Conservation (phyloP, 2,113 vertebrate species). For the Nanorana parkeri region DNA sequence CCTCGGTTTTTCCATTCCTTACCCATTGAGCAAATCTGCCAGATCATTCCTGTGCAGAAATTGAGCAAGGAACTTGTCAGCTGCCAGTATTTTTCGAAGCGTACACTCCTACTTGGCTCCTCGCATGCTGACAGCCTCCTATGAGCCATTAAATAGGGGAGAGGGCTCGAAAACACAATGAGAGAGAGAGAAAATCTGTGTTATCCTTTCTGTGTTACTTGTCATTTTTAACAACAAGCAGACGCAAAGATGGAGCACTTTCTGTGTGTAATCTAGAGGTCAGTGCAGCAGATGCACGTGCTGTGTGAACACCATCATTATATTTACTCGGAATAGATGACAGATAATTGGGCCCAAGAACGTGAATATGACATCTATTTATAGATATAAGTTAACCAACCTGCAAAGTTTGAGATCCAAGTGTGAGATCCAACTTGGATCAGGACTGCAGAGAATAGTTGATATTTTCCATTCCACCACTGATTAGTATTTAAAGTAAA, state of each 20-base stretch:
- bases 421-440: too few species aligned
- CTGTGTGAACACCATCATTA: not conserved
- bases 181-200: not conserved
- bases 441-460: too few species aligned
- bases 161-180: constrained; percentile 26
- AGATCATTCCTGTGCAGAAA: constrained; percentile 51
- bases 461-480: too few species aligned
- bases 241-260: constrained; percentile 20
- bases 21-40: constrained; percentile 53
- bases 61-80: constrained; percentile 40
- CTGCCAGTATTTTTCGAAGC: constrained; percentile 47
- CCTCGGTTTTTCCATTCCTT: constrained; percentile 42
- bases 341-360: not conserved
- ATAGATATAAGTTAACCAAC: not conserved
- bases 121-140: constrained; percentile 4
- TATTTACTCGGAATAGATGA: not conserved
- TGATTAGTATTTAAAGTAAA: too few species aligned
- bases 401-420: too few species aligned
- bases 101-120: constrained; percentile 43
- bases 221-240: constrained; percentile 20
- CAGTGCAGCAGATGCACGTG: constrained; percentile 1
- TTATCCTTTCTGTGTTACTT: constrained; percentile 17
- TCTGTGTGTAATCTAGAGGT: constrained; percentile 11
- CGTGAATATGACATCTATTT: not conserved
- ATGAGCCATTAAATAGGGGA: constrained; percentile 34